Evolutionary conservation across 53 echinoderm and acorn worm species (phyloP), one percentile per base, ranked within the genome.

Genomic region (Luidia sarsii): DNA sequence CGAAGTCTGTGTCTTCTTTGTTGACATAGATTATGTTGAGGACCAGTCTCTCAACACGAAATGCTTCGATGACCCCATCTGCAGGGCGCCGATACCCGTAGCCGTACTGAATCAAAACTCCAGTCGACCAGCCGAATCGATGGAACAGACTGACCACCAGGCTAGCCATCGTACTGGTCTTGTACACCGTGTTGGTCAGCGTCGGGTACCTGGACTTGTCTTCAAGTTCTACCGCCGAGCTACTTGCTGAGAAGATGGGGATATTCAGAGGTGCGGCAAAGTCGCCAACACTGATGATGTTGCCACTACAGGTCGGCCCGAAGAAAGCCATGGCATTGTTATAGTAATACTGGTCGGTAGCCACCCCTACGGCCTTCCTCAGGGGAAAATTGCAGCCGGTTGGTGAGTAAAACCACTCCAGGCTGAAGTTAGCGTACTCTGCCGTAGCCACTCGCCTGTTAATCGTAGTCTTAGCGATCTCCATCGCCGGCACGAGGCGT

Each of bases 291-390:
- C 88, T 51, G 14, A 63, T 65, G 59, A 86, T 85, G 29, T 70
- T 69, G 2, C 64, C 37, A 39, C 94, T 91, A 46, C 94, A 94
- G 1, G 83, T 71, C 23, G 94, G 91, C 15, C 94, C 94, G 55
- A 94, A 82, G 38, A 94, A 82, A 15, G 87, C 89, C 3, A 71
- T 82, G 2, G 80, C 80, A 15, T 80, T 38, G 0, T 86, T 14
- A 38, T 67, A 6, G 67, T 64, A 86, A 70, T 68, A 80, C 21
- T 80, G 35, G 9, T 45, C 31, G 18, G 86, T 45, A 14, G 80
- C 68, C 18, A 13, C 65, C 9, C 68, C 80, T 1, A 60, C 27
- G 30, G 79, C 80, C 28, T 33, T 21, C 7, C 46, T 39, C 13
- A 32, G 22, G 2, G 80, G 36, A 22, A 33, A 9, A 28, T 28